phyloP scores from a whole-genome alignment of 2,888 invertebrate species.

The Leptinotarsa tumamoca region DNA sequence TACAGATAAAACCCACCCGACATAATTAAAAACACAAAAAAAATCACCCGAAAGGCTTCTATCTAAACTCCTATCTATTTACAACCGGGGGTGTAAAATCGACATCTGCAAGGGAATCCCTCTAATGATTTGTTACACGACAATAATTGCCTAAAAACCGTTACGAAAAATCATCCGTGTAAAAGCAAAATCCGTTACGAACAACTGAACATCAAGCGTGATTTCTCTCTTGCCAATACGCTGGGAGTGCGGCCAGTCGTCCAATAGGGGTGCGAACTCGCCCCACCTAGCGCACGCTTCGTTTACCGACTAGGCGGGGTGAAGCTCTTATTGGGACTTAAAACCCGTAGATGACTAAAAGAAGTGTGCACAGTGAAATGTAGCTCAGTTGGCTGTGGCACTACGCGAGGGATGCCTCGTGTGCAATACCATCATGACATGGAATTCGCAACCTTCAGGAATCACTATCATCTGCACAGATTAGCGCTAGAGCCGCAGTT shows the following conservation, averaged over 20 bases:
- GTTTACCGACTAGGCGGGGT: conserved; percentile 57
- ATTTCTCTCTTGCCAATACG: conserved; percentile 58
- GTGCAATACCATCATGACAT: conserved; percentile 61
- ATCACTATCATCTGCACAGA: conserved; percentile 57
- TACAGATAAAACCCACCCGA: conserved; percentile 34
- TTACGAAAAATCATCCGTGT: conserved; percentile 51
- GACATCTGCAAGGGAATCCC: conserved; percentile 61
- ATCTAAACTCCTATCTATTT: conserved; percentile 53
- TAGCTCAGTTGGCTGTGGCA: conserved; percentile 38
- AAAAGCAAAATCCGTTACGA: conserved; percentile 57
- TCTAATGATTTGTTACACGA: conserved; percentile 58
- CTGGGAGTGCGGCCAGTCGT: conserved; percentile 50
- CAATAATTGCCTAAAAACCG: conserved; percentile 53
- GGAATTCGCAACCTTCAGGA: conserved; percentile 58
- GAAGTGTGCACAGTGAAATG: conserved; percentile 38
- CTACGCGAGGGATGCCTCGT: conserved; percentile 63
- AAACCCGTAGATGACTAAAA: conserved; percentile 39
- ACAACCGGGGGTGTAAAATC: conserved; percentile 55
- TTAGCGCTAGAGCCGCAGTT: conserved; percentile 61
- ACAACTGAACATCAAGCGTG: conserved; percentile 55
- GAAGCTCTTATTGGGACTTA: conserved; percentile 57
- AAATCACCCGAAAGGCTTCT: conserved; percentile 52
- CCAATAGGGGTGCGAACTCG: conserved; percentile 48
- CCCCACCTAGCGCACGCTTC: conserved; percentile 62
- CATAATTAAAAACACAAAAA: conserved; percentile 53